Conservation (phyloP, 2,888 invertebrate species). For the Heliconius ethilla region DNA sequence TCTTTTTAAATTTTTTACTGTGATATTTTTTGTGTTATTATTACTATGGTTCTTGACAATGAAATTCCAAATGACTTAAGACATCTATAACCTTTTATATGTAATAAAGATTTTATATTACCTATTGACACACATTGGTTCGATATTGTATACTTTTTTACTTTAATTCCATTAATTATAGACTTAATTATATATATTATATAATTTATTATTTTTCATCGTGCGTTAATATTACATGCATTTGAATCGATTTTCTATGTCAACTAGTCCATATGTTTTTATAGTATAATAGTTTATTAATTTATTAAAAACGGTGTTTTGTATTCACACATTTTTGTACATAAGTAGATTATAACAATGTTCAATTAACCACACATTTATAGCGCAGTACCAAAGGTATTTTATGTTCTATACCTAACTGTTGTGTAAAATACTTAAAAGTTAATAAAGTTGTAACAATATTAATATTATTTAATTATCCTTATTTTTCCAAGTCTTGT, state of each 20-base stretch:
- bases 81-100: neutral
- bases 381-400: slow-evolving; percentile 79
- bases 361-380: slow-evolving; percentile 75
- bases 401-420: slow-evolving; percentile 72
- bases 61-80: neutral
- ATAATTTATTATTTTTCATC: neutral
- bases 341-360: slow-evolving; percentile 76
- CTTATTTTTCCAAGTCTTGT: neutral
- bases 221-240: neutral
- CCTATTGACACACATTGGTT: neutral
- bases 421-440: slow-evolving; percentile 77
- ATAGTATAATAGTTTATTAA: slow-evolving; percentile 9
- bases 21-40: slow-evolving; percentile 9
- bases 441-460: slow-evolving; percentile 64
- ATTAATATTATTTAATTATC: slow-evolving; percentile 9
- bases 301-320: slow-evolving; percentile 51
- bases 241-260: neutral
- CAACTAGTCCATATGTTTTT: slow-evolving; percentile 16
- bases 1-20: slow-evolving; percentile 10
- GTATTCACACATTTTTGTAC: slow-evolving; percentile 77
- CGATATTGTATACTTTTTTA: neutral
- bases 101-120: neutral
- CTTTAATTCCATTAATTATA: neutral
- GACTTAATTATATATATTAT: no score
- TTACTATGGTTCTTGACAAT: neutral